Percentiles rank a stretch among this genome's conserved stretches.
Evolutionary conservation across 2,888 invertebrate species (phyloP).

Genomic region (Brachypalpus laphriformis): DNA sequence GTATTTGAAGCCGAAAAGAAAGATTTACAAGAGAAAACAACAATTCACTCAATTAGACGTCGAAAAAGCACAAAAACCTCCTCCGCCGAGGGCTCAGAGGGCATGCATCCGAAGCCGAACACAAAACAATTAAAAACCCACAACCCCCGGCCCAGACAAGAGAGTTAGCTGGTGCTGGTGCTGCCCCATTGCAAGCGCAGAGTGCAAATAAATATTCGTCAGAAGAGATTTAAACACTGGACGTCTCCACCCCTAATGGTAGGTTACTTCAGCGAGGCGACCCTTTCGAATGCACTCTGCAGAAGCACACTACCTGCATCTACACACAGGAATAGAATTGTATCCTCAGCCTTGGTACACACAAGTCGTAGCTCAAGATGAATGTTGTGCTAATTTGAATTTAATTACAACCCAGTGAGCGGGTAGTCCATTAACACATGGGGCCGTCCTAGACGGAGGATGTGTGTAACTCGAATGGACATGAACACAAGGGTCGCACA

Average conservation of each 20-base stretch:
- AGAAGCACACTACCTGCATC: slow-evolving; percentile 58
- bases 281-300: slow-evolving; percentile 53
- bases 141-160: slow-evolving; percentile 59
- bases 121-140: slow-evolving; percentile 74
- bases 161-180: background rate
- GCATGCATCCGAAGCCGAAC: slow-evolving; percentile 64
- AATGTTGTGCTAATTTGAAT: slow-evolving; percentile 81
- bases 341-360: slow-evolving; percentile 29
- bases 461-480: slow-evolving; percentile 66
- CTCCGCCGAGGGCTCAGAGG: slow-evolving; percentile 71
- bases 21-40: slow-evolving; percentile 58
- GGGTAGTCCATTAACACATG: slow-evolving; percentile 78
- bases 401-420: slow-evolving; percentile 79
- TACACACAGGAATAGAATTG: slow-evolving; percentile 37
- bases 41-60: slow-evolving; percentile 73
- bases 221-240: slow-evolving; percentile 73
- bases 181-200: slow-evolving; percentile 48
- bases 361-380: slow-evolving; percentile 74
- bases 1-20: slow-evolving; percentile 30
- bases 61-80: slow-evolving; percentile 67
- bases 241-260: slow-evolving; percentile 75
- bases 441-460: slow-evolving; percentile 71
- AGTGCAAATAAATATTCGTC: slow-evolving; percentile 75
- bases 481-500: slow-evolving; percentile 57
- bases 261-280: slow-evolving; percentile 66